Evolutionary conservation across 92 coral and sea anemone genomes (phyloP).

Genomic region (Bergia sp.): DNA sequence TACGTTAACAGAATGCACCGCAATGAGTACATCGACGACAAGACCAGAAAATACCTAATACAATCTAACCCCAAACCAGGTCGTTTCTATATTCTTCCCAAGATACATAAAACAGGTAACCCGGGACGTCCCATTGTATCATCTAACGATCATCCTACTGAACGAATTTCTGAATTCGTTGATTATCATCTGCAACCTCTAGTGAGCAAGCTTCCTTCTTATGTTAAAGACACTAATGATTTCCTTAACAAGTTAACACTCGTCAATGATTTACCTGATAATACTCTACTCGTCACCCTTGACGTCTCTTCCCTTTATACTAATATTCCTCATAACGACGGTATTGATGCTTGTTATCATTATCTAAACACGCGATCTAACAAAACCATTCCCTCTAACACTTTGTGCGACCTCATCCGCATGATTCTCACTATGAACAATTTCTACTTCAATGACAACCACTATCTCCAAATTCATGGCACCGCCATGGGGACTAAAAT

Average conservation of each 20-base stretch:
- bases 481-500: too few species aligned
- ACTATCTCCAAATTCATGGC: too few species aligned
- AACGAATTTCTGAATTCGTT: conserved; percentile 34
- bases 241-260: conserved; percentile 18
- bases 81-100: conserved; percentile 15
- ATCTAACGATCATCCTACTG: neutral
- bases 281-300: conserved; percentile 28
- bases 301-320: conserved; percentile 12
- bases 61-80: conserved; percentile 1
- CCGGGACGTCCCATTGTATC: conserved; percentile 4
- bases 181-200: conserved; percentile 26
- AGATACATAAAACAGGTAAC: neutral
- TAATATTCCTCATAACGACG: conserved; percentile 31
- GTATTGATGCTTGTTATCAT: conserved; percentile 2
- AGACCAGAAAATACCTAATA: neutral
- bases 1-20: neutral
- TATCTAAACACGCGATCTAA: neutral
- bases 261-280: conserved; percentile 1
- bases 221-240: conserved; percentile 35
- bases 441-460: too few species aligned
- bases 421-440: too few species aligned
- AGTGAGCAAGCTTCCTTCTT: conserved; percentile 21
- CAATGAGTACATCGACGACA: neutral
- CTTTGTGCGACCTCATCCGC: too few species aligned
- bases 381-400: neutral